Evolutionary conservation across 1,140 invertebrate genomes (phyloP).

Genomic region (Cotesia chilonis): DNA sequence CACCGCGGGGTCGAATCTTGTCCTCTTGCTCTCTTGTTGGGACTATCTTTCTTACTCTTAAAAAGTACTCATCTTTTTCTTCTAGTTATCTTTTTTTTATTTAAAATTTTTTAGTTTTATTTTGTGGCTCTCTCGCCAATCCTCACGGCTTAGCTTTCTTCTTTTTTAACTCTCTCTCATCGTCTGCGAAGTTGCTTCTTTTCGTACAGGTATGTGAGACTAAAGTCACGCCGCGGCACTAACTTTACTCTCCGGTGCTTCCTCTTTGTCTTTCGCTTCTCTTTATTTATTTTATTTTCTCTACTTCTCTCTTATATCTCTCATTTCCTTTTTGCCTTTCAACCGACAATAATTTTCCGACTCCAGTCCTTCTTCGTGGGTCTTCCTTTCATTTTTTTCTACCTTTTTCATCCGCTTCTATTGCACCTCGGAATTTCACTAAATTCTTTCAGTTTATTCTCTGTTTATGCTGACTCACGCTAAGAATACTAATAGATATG

Average conservation of each 20-base stretch:
- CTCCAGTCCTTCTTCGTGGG: conserved; percentile 1
- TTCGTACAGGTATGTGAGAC: conserved; percentile 25
- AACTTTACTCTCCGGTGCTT: neutral
- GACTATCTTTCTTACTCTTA: neutral
- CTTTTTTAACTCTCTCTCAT: neutral
- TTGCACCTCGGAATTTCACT: neutral
- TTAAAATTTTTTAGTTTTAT: conserved; percentile 5
- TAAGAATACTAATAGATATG: neutral
- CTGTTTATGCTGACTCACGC: neutral
- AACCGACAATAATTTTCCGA: conserved; percentile 30
- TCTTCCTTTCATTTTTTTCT: neutral
- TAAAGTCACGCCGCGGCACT: conserved; percentile 24
- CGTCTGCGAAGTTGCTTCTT: conserved; percentile 20
- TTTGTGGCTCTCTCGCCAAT: neutral
- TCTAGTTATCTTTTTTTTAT: conserved; percentile 23
- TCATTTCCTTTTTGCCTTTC: neutral
- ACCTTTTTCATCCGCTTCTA: neutral
- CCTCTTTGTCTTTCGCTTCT: neutral
- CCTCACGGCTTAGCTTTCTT: conserved; percentile 1
- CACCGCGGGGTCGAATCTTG: conserved; percentile 39
- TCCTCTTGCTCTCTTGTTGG: conserved; percentile 32
- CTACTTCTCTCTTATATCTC: neutral
- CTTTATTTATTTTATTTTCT: neutral
- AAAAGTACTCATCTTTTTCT: conserved; percentile 12
- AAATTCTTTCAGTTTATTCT: neutral